Base-by-base conservation (phyloP, 2,113 vertebrate genomes). In the Upupa epops region DNA sequence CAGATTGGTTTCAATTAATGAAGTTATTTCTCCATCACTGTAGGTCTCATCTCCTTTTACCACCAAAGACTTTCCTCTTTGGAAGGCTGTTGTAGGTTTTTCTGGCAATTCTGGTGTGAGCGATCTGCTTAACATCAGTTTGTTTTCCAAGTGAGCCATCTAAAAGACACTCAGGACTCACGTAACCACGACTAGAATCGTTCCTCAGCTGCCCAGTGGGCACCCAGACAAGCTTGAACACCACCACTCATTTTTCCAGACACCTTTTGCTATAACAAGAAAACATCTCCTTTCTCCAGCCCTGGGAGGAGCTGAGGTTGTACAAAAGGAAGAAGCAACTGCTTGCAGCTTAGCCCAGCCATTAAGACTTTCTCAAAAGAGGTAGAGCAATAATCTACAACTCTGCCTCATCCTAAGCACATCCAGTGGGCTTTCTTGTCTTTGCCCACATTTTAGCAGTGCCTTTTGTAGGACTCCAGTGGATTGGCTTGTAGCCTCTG, bases 201-300 rank as follows among this genome's bases (percentile, higher is more conserved):
- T 61, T 94, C 70, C 90, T 70, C 51, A 87, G 51, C 25, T 91
- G 37, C 34, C 26, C 3, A 2, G 86, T 4, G 90, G 55, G 49
- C 42, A 85, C 29, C 37, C 81, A 92, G 86, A 94, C 84, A 73
- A 76, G 68, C 56, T 42, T 92, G 89, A 78, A 77, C 0, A 0
- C 26, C 10, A 2, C 37, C 71, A 73, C 52, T 79, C 66, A 48
- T 89, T 89, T 76, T 88, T 89, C 75, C 78, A 96, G 91, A 94
- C 64, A 45, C 84, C 5, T 70, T 78, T 73, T 2, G 1, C 60
- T 92, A 78, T 66, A 71, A 80, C 85, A 71, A 68, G 93, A 95
- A 95, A n/a, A 54, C 20, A 2, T 42, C 29, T 85, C 51, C 46
- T 22, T 51, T 54, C 46, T 66, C 34, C 55, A 87, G 64, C 11